Percentiles rank a stretch among this genome's conserved stretches.
Conservation (phyloP, 2,113 vertebrate species). For the Chloropsis hardwickii region DNA sequence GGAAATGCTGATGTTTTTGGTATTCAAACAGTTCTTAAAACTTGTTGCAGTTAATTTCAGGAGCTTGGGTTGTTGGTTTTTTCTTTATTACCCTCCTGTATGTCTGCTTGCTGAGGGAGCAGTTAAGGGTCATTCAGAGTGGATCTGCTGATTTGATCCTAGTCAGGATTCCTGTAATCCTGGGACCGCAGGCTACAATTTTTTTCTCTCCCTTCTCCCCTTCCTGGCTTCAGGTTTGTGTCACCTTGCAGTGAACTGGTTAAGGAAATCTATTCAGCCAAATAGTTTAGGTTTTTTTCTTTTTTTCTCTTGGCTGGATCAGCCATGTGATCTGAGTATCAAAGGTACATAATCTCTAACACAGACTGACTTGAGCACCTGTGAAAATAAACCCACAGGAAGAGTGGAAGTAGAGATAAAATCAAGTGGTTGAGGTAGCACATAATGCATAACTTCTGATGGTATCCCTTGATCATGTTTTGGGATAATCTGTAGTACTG, state of each 20-base stretch:
- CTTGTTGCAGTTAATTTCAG: not conserved
- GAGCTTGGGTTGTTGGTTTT: not conserved
- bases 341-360: not conserved
- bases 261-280: not conserved
- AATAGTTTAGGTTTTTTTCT: not conserved
- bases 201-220: not conserved
- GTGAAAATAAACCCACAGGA: not conserved
- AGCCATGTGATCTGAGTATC: not conserved
- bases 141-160: not conserved
- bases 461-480: not conserved
- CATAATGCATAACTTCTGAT: not conserved
- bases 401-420: not conserved
- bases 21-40: not conserved
- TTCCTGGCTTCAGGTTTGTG: not conserved
- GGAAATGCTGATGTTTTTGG: not conserved
- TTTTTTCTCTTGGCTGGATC: not conserved
- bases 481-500: not conserved
- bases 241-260: not conserved
- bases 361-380: not conserved
- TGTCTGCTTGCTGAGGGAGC: not conserved
- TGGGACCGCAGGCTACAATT: not conserved
- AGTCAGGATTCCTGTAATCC: not conserved
- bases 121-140: not conserved
- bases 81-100: not conserved
- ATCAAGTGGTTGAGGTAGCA: not conserved